Base-by-base conservation (phyloP, 1,140 invertebrate species). In the Listronotus bonariensis region DNA sequence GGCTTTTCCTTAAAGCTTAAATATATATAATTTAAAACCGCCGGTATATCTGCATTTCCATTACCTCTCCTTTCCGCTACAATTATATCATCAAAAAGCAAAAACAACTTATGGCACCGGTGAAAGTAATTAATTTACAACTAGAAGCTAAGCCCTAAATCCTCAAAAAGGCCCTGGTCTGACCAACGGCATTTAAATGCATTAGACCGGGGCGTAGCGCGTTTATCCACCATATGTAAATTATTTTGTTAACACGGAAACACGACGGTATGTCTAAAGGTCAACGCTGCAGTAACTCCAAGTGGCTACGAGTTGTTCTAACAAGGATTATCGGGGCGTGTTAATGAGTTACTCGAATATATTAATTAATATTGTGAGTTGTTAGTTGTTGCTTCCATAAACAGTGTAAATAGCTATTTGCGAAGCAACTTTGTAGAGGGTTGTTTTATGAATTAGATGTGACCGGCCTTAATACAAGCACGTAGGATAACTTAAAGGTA, bases 161-260 rank as follows among this genome's bases (percentile, higher is more conserved):
- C 20, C 20, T 26, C 20, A 26, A 26, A 26, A 26, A 26, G 20
- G 20, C 20, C 20, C 20, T n/a, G 20, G 20, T 26, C 20, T 26
- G 20, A 26, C 20, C 20, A 26, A 26, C 20, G 5, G 20, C 20
- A 26, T 26, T 26, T 26, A 3, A 26, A 26, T 26, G 20, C 20
- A 26, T 26, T 26, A 26, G 5, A 26, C 2, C 20, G 5, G 20
- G n/a, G 20, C 20, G 20, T 3, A 26, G 20, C 40, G 3, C 14
- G 40, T 41, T 41, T 41, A 41, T 12, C 40, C 11, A 41, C 1
- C 40, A 14, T 41, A 17, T 46, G 43, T 46, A 46, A 46, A 46
- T 46, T 46, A 46, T 46, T 46, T 46, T 17, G 43, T n/a, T 17
- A 14, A 17, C 43, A 46, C 43, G 43, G 43, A 46, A n/a, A 46